phyloP scores from a whole-genome alignment of 2,888 invertebrate species.

The Cryptophagus acutangulus region DNA sequence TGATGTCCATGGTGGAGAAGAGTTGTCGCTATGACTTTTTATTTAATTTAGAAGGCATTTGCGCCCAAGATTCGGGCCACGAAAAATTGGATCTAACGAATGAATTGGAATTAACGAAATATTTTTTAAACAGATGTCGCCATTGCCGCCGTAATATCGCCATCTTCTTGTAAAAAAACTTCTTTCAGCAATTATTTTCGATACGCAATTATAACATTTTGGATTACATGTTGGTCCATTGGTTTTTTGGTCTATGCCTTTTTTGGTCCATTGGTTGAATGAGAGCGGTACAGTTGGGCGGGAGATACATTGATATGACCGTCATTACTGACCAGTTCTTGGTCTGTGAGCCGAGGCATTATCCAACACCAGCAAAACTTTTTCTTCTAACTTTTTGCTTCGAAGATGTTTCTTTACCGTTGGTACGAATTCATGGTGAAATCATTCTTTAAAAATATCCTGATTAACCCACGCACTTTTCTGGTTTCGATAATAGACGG shows the following conservation, averaged over 20 bases:
- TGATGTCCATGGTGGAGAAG: not conserved
- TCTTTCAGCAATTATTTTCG: conserved; percentile 9
- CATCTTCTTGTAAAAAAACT: not conserved
- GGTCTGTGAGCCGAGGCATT: conserved; percentile 13
- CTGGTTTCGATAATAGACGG: conserved; percentile 13
- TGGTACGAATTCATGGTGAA: conserved; percentile 14
- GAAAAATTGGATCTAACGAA: too few relatives aligned
- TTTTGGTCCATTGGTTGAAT: conserved; percentile 14
- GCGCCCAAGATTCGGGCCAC: not conserved
- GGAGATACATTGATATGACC: conserved; percentile 9
- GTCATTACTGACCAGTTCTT: conserved; percentile 6
- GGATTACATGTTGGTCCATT: conserved; percentile 10
- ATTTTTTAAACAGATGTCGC: not conserved
- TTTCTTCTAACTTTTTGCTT: conserved; percentile 10
- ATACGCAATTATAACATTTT: conserved; percentile 7
- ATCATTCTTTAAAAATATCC: conserved; percentile 16
- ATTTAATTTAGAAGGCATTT: not conserved
- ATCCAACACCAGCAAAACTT: conserved; percentile 17
- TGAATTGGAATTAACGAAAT: not conserved
- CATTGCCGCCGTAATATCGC: too few relatives aligned
- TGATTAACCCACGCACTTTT: conserved; percentile 15
- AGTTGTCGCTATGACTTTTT: not conserved
- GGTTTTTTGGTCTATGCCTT: too few relatives aligned
- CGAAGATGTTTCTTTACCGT: conserved; percentile 10
- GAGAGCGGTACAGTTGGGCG: conserved; percentile 11